phyloP scores from a whole-genome alignment of 2,797 vertebrate species.

The Triplophysa bombifrons region DNA sequence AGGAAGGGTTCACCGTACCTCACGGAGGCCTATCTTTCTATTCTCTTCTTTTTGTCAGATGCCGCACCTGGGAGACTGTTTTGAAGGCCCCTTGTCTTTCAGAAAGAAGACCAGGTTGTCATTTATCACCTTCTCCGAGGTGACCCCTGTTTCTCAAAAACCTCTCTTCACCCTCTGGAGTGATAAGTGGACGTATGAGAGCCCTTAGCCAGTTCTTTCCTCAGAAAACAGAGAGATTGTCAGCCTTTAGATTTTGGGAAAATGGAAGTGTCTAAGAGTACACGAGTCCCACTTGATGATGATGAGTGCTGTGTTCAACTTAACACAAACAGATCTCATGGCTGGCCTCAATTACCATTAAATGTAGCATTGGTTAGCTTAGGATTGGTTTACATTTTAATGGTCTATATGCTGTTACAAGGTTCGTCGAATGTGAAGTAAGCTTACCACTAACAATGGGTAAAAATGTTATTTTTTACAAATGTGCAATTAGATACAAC shows the following conservation, averaged over 20 bases:
- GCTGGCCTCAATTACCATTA: constrained; percentile 34
- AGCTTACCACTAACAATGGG: neutral
- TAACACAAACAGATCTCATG: constrained; percentile 10
- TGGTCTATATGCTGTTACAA: neutral
- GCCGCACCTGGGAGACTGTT: constrained; percentile 37
- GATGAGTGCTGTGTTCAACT: constrained; percentile 44
- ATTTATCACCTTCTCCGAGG: constrained; percentile 50
- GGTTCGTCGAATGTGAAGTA: neutral
- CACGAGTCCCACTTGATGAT: neutral
- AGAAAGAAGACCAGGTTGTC: constrained; percentile 29
- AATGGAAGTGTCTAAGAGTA: neutral
- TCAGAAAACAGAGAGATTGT: constrained; percentile 30
- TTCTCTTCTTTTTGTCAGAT: constrained; percentile 40
- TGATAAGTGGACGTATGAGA: constrained; percentile 49
- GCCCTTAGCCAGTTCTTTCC: constrained; percentile 45
- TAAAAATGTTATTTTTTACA: too few species aligned
- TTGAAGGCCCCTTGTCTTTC: constrained; percentile 44
- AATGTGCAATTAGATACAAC: too few species aligned
- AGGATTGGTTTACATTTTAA: neutral
- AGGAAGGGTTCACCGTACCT: constrained; percentile 29
- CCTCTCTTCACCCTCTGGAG: constrained; percentile 40
- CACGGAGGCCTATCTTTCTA: constrained; percentile 30
- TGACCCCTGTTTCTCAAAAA: constrained; percentile 41
- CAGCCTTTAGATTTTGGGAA: constrained; percentile 34
- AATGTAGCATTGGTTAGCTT: constrained; percentile 20